Conservation (phyloP, 2,888 invertebrate genomes). For the Drosophila borealis region DNA sequence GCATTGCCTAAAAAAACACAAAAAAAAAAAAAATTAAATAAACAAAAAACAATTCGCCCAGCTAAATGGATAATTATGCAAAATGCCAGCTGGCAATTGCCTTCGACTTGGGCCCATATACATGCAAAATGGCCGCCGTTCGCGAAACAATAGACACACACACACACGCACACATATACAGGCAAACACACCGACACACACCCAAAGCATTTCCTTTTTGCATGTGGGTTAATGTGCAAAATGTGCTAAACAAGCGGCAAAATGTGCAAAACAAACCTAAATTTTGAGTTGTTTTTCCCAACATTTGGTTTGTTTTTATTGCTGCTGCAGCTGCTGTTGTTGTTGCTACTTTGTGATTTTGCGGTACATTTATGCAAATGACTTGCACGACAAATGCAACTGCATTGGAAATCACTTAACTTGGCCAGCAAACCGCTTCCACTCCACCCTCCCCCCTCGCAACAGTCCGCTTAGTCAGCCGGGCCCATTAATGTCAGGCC, state of each 20-base stretch:
- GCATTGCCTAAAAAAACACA: constrained; percentile 28
- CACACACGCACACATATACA: constrained; percentile 17
- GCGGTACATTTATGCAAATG: constrained; percentile 67
- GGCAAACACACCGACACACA: constrained; percentile 19
- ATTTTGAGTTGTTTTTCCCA: constrained; percentile 50
- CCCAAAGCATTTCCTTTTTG: constrained; percentile 34
- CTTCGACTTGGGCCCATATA: constrained; percentile 43
- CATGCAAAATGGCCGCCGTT: constrained; percentile 56
- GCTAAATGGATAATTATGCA: constrained; percentile 71
- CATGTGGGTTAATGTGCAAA: constrained; percentile 74
- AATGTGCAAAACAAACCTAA: constrained; percentile 54
- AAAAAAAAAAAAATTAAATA: background rate
- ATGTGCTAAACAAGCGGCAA: constrained; percentile 68
- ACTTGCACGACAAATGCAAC: constrained; percentile 60
- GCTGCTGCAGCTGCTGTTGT: background rate
- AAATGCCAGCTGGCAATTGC: constrained; percentile 61
- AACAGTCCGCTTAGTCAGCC: background rate
- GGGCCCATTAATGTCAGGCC: constrained; percentile 47
- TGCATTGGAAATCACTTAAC: constrained; percentile 77
- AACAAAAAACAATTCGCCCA: constrained; percentile 6
- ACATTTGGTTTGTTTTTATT: constrained; percentile 13
- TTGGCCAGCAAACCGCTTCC: constrained; percentile 1
- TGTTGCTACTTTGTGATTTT: constrained; percentile 49
- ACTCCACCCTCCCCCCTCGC: background rate
- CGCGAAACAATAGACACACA: constrained; percentile 47